Evolutionary conservation across 2,888 invertebrate genomes (phyloP), one percentile per base, ranked within the genome.

Genomic region (Neoitamus cyanurus): DNA sequence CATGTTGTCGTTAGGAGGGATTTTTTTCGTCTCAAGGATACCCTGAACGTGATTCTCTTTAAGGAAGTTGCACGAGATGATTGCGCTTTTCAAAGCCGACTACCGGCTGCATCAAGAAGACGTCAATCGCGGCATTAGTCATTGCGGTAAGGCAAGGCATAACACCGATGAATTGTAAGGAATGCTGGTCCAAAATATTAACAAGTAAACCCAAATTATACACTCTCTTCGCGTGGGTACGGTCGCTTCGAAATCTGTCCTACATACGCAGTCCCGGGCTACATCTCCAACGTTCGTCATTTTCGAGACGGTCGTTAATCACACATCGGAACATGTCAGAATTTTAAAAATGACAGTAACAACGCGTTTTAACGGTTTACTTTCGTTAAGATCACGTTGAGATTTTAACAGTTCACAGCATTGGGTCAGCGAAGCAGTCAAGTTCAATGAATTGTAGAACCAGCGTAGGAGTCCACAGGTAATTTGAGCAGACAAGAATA

Each of bases 331-430:
- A n/a, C 34, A 58, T 82, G 82, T 82, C 82, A 82, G 37, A 82
- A 25, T 82, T 82, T 82, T 48, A 36, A 69, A 58, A 82, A 82
- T 69, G 82, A 82, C 82, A 82, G 37, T 69, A 82, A 82, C 82
- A 69, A 69, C 69, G 31, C 36, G 25, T 82, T 82, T 82, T 82
- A 82, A 82, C 82, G 82, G 82, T 82, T 82, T 69, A 82, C 69
- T 82, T 69, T 82, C 69, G 31, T 78, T 78, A 78, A 28, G 30
- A 31, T 48, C 31, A 20, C 58, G 20, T 58, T 7, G 36, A 31
- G 15, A 13, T 58, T 34, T 58, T 58, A 20, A 48, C 34, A 34
- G 58, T 80, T 58, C 34, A 31, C 13, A 80, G 30, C 46, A 31
- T 78, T 78, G 78, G 78, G 78, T 80, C 78, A 80, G 78, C 58